A percentile compares a stretch with the other conserved stretches of the same genome.
Evolutionary conservation across 2,888 invertebrate genomes (phyloP).

Genomic region (Parascotia fuliginaria): DNA sequence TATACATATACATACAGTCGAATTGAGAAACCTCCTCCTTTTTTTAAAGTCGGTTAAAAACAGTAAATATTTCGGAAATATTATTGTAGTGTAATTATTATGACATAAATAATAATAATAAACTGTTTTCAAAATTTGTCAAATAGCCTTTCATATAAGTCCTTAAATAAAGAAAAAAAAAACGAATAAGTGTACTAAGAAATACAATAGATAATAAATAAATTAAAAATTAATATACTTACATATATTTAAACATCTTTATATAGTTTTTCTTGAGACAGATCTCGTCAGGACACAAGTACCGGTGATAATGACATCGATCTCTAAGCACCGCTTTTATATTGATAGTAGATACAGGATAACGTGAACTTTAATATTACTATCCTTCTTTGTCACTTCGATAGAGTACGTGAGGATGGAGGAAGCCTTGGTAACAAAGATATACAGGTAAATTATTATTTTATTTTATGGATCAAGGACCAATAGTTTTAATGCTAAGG

Average conservation of each 20-base stretch:
- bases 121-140: too few relatives aligned
- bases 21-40: too few relatives aligned
- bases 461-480: conserved; percentile 2
- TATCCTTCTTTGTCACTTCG: conserved; percentile 9
- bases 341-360: conserved; percentile 8
- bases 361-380: conserved; percentile 3
- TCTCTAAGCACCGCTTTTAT: conserved; percentile 8
- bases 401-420: conserved; percentile 11
- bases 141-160: too few relatives aligned
- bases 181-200: too few relatives aligned
- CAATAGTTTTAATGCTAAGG: not conserved
- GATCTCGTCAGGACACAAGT: not conserved
- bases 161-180: too few relatives aligned
- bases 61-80: too few relatives aligned
- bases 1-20: too few relatives aligned
- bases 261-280: not conserved
- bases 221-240: conserved; percentile 5
- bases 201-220: not conserved
- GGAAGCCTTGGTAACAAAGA: not conserved
- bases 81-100: too few relatives aligned
- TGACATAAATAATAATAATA: too few relatives aligned
- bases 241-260: conserved; percentile 18
- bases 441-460: not conserved
- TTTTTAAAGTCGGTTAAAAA: too few relatives aligned
- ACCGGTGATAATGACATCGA: conserved; percentile 6